These are phyloP conservation scores for Cinclus cinclus DNA, from an alignment of 2,113 vertebrate genomes.

Conservation along the genomic window DNA sequence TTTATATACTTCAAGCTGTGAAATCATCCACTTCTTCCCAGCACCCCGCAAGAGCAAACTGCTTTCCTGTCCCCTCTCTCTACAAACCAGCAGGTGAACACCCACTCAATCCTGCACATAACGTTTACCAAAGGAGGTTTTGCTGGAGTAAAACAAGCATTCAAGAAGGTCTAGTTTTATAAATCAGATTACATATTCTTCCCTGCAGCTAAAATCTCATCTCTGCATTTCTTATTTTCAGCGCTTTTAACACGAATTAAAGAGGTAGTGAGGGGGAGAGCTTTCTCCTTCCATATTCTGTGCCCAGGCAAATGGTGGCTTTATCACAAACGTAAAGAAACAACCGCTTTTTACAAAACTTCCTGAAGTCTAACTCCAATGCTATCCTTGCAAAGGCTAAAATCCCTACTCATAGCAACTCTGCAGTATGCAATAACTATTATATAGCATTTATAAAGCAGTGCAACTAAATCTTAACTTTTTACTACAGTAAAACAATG, in stretches of 20 bases:
- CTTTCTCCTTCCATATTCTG: neutral
- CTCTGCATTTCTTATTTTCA: neutral
- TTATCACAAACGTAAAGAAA: neutral
- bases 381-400: neutral
- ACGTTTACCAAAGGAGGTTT: neutral
- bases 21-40: neutral
- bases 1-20: neutral
- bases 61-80: neutral
- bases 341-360: neutral
- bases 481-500: neutral
- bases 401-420: neutral
- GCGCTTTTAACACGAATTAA: neutral
- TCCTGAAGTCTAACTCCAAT: neutral
- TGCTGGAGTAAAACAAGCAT: neutral
- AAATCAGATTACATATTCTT: neutral
- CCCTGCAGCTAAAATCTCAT: neutral
- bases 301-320: neutral
- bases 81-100: neutral
- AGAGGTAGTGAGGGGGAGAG: neutral
- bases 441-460: neutral
- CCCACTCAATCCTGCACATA: neutral
- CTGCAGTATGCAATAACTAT: neutral
- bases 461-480: constrained; percentile 5
- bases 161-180: neutral
- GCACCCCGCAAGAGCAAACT: neutral